Conservation (phyloP, 2,888 invertebrate genomes). For the Gerris lacustris region DNA sequence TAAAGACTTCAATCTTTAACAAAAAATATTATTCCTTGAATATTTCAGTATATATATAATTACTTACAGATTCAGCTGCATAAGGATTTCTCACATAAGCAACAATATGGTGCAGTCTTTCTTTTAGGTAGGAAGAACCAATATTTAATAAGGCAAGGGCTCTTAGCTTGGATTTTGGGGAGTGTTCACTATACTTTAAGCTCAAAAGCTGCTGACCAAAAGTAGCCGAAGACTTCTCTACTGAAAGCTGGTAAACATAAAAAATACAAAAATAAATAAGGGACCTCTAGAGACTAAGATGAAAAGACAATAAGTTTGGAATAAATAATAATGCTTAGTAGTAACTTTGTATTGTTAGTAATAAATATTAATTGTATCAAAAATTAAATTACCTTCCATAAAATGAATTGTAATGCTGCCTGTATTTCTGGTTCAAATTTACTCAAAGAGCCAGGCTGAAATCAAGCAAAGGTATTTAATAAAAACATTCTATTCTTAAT, state of each 20-base stretch:
- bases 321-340: too few relatives aligned
- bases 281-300: not conserved
- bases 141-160: slow-evolving; percentile 27
- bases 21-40: too few relatives aligned
- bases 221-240: slow-evolving; percentile 38
- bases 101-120: slow-evolving; percentile 19
- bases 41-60: slow-evolving; percentile 29
- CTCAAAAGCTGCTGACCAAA: slow-evolving; percentile 76
- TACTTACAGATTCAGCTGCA: slow-evolving; percentile 16
- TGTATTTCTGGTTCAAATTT: slow-evolving; percentile 55
- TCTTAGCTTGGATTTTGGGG: slow-evolving; percentile 24
- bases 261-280: not conserved
- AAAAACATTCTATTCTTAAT: too few relatives aligned
- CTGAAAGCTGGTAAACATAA: slow-evolving; percentile 28
- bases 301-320: not conserved
- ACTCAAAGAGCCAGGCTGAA: slow-evolving; percentile 47
- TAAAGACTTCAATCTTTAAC: too few relatives aligned
- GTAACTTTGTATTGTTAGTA: too few relatives aligned
- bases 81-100: not conserved
- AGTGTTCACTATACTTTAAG: slow-evolving; percentile 49
- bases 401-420: slow-evolving; percentile 49
- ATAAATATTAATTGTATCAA: not conserved
- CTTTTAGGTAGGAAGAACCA: slow-evolving; percentile 28
- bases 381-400: slow-evolving; percentile 44
- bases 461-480: slow-evolving; percentile 26